phyloP scores from a whole-genome alignment of 2,888 invertebrate species.

The Sabatieria punctata region DNA sequence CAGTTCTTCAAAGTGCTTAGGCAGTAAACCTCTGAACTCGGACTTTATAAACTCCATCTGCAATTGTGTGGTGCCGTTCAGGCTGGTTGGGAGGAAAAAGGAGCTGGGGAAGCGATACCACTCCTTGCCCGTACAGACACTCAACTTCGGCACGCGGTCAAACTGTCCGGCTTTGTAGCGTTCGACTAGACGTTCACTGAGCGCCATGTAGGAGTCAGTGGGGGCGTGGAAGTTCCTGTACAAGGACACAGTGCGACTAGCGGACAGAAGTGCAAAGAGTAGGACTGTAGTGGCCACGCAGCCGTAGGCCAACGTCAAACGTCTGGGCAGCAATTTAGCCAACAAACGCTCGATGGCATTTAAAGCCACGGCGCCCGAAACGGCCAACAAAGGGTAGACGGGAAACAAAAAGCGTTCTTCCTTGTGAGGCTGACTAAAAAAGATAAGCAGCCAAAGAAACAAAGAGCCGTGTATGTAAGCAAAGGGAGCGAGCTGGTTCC shows the following conservation, averaged over 20 bases:
- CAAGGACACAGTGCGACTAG: not conserved
- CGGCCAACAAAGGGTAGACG: slow-evolving; percentile 58
- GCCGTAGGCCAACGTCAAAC: not conserved
- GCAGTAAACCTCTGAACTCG: slow-evolving; percentile 75
- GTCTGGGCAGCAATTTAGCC: not conserved
- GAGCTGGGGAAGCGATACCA: slow-evolving; percentile 91
- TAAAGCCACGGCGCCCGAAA: slow-evolving; percentile 42
- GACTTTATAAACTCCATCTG: slow-evolving; percentile 61
- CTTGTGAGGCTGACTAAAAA: slow-evolving; percentile 80
- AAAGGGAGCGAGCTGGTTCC: slow-evolving; percentile 17
- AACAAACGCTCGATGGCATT: slow-evolving; percentile 32
- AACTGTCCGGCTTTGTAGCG: not conserved
- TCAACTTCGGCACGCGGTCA: slow-evolving; percentile 17
- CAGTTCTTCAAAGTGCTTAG: slow-evolving; percentile 48
- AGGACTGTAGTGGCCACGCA: not conserved
- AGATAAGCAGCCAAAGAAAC: slow-evolving; percentile 70
- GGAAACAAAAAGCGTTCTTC: slow-evolving; percentile 57
- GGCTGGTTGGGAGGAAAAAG: slow-evolving; percentile 55
- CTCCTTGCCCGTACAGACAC: slow-evolving; percentile 87
- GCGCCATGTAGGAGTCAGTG: slow-evolving; percentile 50
- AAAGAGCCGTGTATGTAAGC: slow-evolving; percentile 41
- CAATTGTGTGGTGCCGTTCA: slow-evolving; percentile 2
- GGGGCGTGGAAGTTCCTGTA: slow-evolving; percentile 59
- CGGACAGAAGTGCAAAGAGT: not conserved
- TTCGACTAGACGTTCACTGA: not conserved